Base-by-base conservation (phyloP, 2,797 vertebrate species). In the Danio albolineatus region DNA sequence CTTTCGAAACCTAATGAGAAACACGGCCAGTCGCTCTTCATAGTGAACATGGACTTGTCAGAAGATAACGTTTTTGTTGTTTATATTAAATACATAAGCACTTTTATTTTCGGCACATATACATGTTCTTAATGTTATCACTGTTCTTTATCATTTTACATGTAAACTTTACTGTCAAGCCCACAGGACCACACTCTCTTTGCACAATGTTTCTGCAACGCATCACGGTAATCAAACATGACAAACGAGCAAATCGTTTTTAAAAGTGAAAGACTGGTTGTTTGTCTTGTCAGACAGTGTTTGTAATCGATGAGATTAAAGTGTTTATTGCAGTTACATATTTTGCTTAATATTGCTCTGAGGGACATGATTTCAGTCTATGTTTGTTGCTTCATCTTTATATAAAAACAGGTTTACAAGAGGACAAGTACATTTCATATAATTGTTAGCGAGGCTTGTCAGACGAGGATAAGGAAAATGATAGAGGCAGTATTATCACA, bases 301-400 rank as follows among this genome's bases (percentile, higher is more conserved):
- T 59, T 75, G 59, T 51, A 71, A 71, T 75, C 28, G 36, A 38
- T 74, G 16, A 60, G 14, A 79, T 49, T 70, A 43, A 71, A 64
- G 12, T 73, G n/a, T 79, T 72, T 64, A 64, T 65, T 73, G 16
- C 19, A 44, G 49, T 48, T n/a, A 13, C 59, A n/a, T 38, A 21
- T 69, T 60, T 60, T 60, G n/a, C 21, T 66, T 38, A 19, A 56
- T 48, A 46, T 59, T 48, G n/a, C 75, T 56, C 13, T 67, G 7
- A 67, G 54, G 46, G 67, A 10, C 2, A 51, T 39, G 21, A 17
- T 65, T 72, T 72, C n/a, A 56, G n/a, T 41, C 10, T 64, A 21
- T 4, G 13, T 69, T 78, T 69, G 54, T 70, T 70, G 65, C 28
- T 51, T 41, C 19, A 77, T 19, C 10, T 48, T 49, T 46, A 59